Conservation (phyloP, 2,797 vertebrate species). For the Hylomyscus alleni region DNA sequence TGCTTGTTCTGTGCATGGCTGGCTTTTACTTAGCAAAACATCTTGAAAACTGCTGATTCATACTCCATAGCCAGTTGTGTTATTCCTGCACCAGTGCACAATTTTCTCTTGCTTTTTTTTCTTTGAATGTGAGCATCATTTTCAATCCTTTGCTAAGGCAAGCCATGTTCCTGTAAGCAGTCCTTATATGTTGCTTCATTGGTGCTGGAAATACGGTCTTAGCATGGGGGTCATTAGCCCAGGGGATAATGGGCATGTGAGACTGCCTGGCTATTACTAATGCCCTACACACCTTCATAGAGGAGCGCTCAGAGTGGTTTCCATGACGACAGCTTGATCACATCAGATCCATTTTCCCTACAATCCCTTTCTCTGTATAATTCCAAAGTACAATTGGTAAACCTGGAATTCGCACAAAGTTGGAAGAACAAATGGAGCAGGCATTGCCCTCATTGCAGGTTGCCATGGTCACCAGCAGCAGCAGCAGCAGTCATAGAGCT, state of each 20-base stretch:
- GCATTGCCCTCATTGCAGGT: not conserved
- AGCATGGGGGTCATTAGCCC: not conserved
- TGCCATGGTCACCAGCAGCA: not conserved
- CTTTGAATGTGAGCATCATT: not conserved
- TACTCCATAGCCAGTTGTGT: fast-evolving
- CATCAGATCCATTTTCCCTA: not conserved
- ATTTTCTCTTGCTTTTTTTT: not conserved
- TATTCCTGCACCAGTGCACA: not conserved
- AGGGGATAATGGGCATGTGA: fast-evolving
- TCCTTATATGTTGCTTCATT: too few relatives aligned
- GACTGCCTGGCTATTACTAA: not conserved
- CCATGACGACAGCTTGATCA: not conserved
- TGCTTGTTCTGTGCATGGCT: not conserved
- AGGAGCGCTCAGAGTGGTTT: not conserved
- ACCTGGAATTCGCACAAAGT: not conserved
- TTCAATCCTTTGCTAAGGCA: not conserved
- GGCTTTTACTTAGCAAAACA: not conserved
- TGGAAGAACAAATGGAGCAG: not conserved
- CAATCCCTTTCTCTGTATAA: not conserved
- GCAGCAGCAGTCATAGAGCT: not conserved
- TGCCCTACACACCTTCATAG: not conserved
- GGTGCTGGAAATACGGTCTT: not conserved
- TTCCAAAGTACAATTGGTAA: not conserved
- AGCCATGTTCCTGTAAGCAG: not conserved
- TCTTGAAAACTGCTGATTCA: not conserved